A percentile compares a stretch with the other conserved stretches of the same genome.
These are phyloP conservation scores for Slavum lentiscoides DNA, from an alignment of 2,888 invertebrate genomes.

Conservation along the genomic window DNA sequence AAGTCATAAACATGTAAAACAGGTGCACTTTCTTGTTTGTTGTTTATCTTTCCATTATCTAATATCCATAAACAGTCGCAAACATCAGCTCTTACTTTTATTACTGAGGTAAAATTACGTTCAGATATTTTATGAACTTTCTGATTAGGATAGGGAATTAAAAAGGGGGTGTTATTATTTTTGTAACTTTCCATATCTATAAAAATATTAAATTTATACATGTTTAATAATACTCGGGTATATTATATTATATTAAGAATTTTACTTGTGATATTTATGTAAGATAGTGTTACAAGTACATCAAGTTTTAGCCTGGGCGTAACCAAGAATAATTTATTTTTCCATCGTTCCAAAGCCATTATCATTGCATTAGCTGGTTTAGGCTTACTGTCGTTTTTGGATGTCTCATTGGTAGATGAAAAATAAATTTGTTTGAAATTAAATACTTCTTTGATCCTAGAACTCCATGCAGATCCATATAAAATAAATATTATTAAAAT, in stretches of 20 bases:
- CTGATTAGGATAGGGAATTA: slow-evolving; percentile 77
- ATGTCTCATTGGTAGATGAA: slow-evolving; percentile 48
- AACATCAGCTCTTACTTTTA: slow-evolving; percentile 72
- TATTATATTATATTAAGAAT: not conserved
- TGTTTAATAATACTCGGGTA: not conserved
- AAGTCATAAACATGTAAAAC: slow-evolving; percentile 74
- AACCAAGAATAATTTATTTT: slow-evolving; percentile 57
- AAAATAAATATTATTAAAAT: slow-evolving; percentile 16
- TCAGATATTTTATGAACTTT: slow-evolving; percentile 73
- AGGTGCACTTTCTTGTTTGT: slow-evolving; percentile 68
- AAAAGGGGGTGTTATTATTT: slow-evolving; percentile 67
- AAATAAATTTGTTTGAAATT: slow-evolving; percentile 57
- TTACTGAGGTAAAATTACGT: slow-evolving; percentile 62
- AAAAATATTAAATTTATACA: not conserved
- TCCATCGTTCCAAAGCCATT: slow-evolving; percentile 57
- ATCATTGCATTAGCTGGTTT: slow-evolving; percentile 56
- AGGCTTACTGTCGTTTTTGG: slow-evolving; percentile 52
- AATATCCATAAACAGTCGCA: slow-evolving; percentile 80
- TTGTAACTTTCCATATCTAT: slow-evolving; percentile 46
- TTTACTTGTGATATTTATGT: slow-evolving; percentile 55
- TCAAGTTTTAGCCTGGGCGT: slow-evolving; percentile 57
- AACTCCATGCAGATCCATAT: not conserved
- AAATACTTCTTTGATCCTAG: slow-evolving; percentile 56
- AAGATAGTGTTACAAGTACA: slow-evolving; percentile 57
- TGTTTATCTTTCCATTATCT: slow-evolving; percentile 76